phyloP scores from a whole-genome alignment of 2,113 vertebrate genomes.

The Parotia lawesii region DNA sequence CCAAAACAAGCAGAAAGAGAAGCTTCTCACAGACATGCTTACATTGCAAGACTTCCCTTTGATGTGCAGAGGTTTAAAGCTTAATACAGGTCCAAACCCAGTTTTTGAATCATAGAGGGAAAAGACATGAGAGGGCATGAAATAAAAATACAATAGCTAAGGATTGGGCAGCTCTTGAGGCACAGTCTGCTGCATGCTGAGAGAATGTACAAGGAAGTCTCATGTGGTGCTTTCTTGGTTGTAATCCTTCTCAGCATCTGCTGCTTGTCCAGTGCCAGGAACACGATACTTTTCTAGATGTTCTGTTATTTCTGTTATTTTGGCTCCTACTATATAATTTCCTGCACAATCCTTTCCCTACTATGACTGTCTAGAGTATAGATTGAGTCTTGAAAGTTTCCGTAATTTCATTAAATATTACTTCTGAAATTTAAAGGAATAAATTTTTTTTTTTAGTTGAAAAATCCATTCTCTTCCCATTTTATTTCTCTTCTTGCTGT shows the following conservation, averaged over 20 bases:
- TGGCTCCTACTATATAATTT: background rate
- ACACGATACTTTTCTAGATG: background rate
- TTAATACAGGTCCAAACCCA: background rate
- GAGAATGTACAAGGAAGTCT: background rate
- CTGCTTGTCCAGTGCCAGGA: background rate
- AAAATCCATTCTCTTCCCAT: background rate
- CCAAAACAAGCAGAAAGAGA: background rate
- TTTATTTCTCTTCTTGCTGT: background rate
- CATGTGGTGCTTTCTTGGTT: background rate
- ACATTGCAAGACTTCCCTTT: background rate
- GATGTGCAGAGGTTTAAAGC: background rate
- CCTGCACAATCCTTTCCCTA: background rate
- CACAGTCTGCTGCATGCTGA: background rate
- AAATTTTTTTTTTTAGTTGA: background rate
- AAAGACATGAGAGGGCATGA: background rate
- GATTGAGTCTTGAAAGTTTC: background rate
- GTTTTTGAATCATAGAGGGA: background rate
- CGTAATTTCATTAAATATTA: background rate
- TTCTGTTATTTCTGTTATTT: background rate
- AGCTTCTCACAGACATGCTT: background rate
- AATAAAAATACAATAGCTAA: background rate
- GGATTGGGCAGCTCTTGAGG: background rate
- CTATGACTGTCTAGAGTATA: background rate
- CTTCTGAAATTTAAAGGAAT: background rate
- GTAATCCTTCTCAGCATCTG: background rate